Evolutionary conservation across 2,797 vertebrate species (phyloP).

Genomic region (Typhlichthys eigenmanni): DNA sequence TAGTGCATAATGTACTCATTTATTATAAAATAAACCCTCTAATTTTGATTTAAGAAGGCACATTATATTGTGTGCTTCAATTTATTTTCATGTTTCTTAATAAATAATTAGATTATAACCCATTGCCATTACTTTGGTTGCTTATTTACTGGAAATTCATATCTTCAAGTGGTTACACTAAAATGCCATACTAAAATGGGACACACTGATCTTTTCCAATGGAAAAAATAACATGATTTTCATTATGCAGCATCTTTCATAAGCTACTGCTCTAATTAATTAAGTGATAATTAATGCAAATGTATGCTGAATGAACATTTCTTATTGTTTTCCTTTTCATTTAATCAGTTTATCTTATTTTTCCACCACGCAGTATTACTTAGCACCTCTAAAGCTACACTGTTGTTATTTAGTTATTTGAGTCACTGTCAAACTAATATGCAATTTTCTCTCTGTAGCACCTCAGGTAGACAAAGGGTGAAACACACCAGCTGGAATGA

Average conservation of each 20-base stretch:
- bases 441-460: slow-evolving; percentile 39
- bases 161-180: not conserved
- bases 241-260: slow-evolving; percentile 1
- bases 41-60: too few relatives aligned
- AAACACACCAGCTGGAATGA: slow-evolving; percentile 16
- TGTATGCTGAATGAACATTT: not conserved
- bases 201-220: not conserved
- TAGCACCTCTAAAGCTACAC: not conserved
- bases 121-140: not conserved
- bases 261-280: not conserved
- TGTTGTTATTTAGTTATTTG: not conserved
- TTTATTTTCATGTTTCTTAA: too few relatives aligned
- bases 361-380: not conserved
- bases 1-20: too few relatives aligned
- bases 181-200: slow-evolving; percentile 1
- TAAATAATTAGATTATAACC: too few relatives aligned
- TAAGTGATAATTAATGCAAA: slow-evolving; percentile 1
- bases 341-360: not conserved
- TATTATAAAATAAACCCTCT: too few relatives aligned
- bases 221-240: not conserved
- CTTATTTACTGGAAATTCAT: not conserved
- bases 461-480: slow-evolving; percentile 30
- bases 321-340: slow-evolving; percentile 3
- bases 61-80: too few relatives aligned
- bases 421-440: not conserved